These are phyloP conservation scores for Cirrhinus mrigala DNA, from an alignment of 2,797 vertebrate species.

Conservation along the genomic window DNA sequence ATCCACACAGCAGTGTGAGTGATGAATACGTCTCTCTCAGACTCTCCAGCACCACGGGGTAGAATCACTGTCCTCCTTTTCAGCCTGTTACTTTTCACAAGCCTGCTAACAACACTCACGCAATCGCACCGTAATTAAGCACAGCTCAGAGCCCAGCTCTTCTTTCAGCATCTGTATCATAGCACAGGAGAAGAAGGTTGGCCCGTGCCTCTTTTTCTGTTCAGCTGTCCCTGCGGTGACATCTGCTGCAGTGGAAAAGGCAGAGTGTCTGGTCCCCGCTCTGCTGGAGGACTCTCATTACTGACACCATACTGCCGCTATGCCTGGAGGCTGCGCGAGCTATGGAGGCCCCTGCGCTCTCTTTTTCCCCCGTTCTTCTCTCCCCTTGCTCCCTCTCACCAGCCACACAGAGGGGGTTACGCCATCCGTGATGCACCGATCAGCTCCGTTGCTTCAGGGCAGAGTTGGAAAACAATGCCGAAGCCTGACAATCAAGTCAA, in stretches of 20 bases:
- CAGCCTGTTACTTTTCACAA: constrained; percentile 34
- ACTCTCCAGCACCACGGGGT: constrained; percentile 44
- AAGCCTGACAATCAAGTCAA: constrained; percentile 57
- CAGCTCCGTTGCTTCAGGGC: constrained; percentile 50
- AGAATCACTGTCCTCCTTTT: constrained; percentile 35
- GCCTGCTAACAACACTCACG: constrained; percentile 21
- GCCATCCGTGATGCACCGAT: constrained; percentile 59
- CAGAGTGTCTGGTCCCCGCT: constrained; percentile 37
- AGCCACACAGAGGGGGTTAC: constrained; percentile 46
- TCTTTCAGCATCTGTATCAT: constrained; percentile 40
- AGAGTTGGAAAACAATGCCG: constrained; percentile 47
- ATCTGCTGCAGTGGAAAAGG: constrained; percentile 54
- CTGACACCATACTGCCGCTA: constrained; percentile 53
- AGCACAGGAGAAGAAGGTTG: constrained; percentile 32
- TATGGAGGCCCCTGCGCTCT: constrained; percentile 43
- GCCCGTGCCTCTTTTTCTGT: constrained; percentile 28
- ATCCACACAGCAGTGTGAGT: constrained; percentile 52
- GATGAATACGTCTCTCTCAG: constrained; percentile 41
- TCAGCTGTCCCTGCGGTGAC: constrained; percentile 49
- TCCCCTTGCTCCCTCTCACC: constrained; percentile 37
- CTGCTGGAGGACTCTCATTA: constrained; percentile 60
- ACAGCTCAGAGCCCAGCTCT: not conserved
- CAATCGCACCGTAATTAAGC: constrained; percentile 41
- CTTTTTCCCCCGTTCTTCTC: constrained; percentile 44
- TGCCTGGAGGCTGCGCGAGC: constrained; percentile 49